Base-by-base conservation (phyloP, 2,797 vertebrate species). In the Saguinus oedipus region DNA sequence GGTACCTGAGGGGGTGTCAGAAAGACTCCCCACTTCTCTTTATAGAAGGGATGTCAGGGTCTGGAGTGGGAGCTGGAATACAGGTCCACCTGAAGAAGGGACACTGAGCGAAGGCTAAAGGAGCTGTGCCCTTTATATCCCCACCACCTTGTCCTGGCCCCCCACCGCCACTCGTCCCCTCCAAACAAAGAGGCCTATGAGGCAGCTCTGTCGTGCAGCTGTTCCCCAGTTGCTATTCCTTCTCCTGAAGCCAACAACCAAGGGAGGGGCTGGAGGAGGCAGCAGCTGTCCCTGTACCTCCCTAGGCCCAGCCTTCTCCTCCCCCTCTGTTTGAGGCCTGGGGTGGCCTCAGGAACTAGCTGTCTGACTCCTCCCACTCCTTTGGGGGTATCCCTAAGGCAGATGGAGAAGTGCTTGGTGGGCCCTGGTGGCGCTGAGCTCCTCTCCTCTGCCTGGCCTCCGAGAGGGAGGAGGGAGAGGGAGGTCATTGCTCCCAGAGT, bases 141-240 rank as follows among this genome's bases (percentile, higher is more conserved):
- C 33, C 33, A 78, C 22, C 17, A 30, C 33, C 75, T 61, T 1
- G 24, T 6, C 7, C 30, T 13, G 13, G 50, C 84, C 79, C 94
- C 93, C 84, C 72, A 14, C 79, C 5, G 0, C 79, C 82, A 57
- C 92, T 50, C 79, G 26, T 57, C 92, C 92, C 96, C 96, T 97
- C 72, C 0, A 42, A 97, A 97, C 96, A 97, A 97, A 97, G 97
- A 91, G 90, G 93, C 89, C 93, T 89, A 19, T 53, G 89, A 94
- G 83, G 86, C 94, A 61, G 91, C 95, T 92, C 85, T 92, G 94
- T 68, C 87, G 85, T 57, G 83, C 96, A 97, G 97, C 96, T 97
- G 96, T 97, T 96, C 96, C 94, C 94, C 96, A 96, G 96, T 97
- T 97, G 96, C 96, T 91, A 80, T 88, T 93, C 96, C 96, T 81